Evolutionary conservation across 2,888 invertebrate species (phyloP).

Genomic region (Lysandra bellargus): DNA sequence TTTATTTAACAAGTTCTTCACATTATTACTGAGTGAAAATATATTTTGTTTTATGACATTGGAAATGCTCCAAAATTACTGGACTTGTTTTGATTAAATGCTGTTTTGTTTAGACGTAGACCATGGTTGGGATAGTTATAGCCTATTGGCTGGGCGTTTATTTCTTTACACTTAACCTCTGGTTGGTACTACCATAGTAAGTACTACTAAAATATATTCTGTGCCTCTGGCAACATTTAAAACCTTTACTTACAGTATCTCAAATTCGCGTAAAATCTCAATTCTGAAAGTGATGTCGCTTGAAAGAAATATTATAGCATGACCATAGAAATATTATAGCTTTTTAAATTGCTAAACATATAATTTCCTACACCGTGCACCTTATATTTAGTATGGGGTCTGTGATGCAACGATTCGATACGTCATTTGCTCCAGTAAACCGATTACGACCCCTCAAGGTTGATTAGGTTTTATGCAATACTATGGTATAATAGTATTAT

Average conservation of each 20-base stretch:
- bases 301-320: background rate
- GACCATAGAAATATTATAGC: too few relatives aligned
- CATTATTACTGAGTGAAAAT: too few relatives aligned
- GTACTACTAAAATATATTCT: too few relatives aligned
- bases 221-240: background rate
- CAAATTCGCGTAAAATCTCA: background rate
- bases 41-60: too few relatives aligned
- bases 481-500: background rate
- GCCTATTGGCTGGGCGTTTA: background rate
- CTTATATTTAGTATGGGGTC: constrained; percentile 17
- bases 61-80: background rate
- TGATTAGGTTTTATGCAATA: background rate
- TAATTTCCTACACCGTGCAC: background rate
- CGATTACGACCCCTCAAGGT: background rate
- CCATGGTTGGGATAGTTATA: too few relatives aligned
- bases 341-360: background rate
- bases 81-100: background rate
- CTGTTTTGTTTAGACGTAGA: background rate
- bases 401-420: constrained; percentile 22
- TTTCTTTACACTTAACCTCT: too few relatives aligned
- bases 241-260: background rate
- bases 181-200: too few relatives aligned
- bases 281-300: background rate
- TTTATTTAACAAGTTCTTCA: background rate
- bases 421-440: constrained; percentile 8